Percentiles rank a stretch among this genome's conserved stretches.
Conservation (phyloP, 64 coral and sea anemone genomes). For the Porites australiensis region DNA sequence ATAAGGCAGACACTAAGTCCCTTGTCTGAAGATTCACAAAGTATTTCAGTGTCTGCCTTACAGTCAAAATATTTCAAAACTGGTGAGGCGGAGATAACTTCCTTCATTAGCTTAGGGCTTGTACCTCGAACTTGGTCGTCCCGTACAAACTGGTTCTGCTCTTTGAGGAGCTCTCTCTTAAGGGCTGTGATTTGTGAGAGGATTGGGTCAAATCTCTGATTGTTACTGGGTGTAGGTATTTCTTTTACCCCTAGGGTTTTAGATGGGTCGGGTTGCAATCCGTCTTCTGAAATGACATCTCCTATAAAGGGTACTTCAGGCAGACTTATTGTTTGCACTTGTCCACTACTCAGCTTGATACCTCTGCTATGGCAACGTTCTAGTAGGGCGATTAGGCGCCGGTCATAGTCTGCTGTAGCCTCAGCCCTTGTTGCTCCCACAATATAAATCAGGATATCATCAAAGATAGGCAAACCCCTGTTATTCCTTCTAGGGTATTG, state of each 20-base stretch:
- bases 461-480: slow-evolving; percentile 56
- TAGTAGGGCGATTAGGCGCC: slow-evolving; percentile 12
- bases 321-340: slow-evolving; percentile 29
- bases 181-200: slow-evolving; percentile 41
- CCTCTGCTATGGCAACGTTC: slow-evolving; percentile 48
- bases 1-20: slow-evolving; percentile 40
- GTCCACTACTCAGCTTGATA: slow-evolving; percentile 59
- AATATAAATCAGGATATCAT: slow-evolving; percentile 55
- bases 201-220: slow-evolving; percentile 64
- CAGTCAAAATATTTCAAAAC: slow-evolving; percentile 26
- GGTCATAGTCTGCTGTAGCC: slow-evolving; percentile 19
- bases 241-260: slow-evolving; percentile 52
- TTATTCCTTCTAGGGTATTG: slow-evolving; percentile 36
- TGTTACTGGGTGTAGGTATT: slow-evolving; percentile 28
- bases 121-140: slow-evolving; percentile 32
- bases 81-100: not conserved
- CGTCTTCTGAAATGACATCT: slow-evolving; percentile 26
- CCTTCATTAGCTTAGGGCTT: slow-evolving; percentile 27
- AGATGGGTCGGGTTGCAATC: slow-evolving; percentile 60
- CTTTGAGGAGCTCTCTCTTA: slow-evolving; percentile 65
- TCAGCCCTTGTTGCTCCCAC: slow-evolving; percentile 32
- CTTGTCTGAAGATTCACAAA: slow-evolving; percentile 64
- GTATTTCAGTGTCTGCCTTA: not conserved
- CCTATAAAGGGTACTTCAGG: slow-evolving; percentile 63
- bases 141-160: slow-evolving; percentile 50